Base-by-base conservation (phyloP, 2,888 invertebrate genomes). In the Azorinus chamasolen region DNA sequence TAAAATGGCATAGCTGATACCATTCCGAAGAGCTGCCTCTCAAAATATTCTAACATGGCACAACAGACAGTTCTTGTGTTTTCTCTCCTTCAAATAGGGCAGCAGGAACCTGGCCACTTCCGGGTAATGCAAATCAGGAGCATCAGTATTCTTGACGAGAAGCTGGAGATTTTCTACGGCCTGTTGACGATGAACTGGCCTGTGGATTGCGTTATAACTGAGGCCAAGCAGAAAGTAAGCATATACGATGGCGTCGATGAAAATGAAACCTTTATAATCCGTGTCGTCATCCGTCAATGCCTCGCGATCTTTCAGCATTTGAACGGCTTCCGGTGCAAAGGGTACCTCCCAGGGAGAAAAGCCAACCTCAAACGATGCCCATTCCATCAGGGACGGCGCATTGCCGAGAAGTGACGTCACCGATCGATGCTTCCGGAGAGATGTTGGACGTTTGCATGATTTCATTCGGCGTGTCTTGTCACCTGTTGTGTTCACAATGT, bases 271-370 rank as follows among this genome's bases (percentile, higher is more conserved):
- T 39, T 73, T 76, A 48, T 80, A 59, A 24, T 80, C 80, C 1
- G 80, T 73, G 39, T 80, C 80, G 37, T 76, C 76, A 32, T 80
- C 80, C 12, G 80, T 80, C 5, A 73, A 41, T 8, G 76, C 20
- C 51, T 80, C 80, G 6, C 76, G 64, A 18, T 80, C 80, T 43
- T 71, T 76, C 48, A 80, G 27, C 80, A 80, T 80, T 46, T 80
- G 80, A 12, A 80, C 76, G 12, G 80, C 80, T 65, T 80, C 80
- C 2, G 80, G 80, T 24, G 80, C 80, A 53, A 73, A 80, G 5
- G 80, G 76, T 16, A 80, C 65, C 25, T 80, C 80, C 80, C 80
- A 80, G 18, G 80, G 76, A 1, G 69, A 76, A 32, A 80, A 80
- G 10, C 20, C 27, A 1, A 80, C 41, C 37, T 80, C 80, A 4